phyloP scores from a whole-genome alignment of 2,113 vertebrate genomes.

The Hemicordylus capensis region DNA sequence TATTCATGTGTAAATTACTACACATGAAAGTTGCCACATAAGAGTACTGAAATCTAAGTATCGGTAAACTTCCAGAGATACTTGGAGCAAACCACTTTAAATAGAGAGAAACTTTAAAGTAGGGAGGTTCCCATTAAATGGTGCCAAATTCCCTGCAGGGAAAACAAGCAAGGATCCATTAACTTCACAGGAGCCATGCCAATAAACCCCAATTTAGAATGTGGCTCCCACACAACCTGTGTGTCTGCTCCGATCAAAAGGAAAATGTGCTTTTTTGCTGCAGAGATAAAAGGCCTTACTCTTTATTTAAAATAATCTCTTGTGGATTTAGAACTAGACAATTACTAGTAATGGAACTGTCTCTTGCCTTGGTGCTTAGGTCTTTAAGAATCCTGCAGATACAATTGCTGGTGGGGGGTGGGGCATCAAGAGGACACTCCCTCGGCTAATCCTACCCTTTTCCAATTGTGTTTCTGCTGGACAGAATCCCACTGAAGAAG shows the following conservation, averaged over 20 bases:
- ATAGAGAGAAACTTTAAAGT: neutral
- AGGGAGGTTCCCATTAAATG: neutral
- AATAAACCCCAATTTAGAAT: neutral
- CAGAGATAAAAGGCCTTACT: neutral
- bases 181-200: neutral
- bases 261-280: neutral
- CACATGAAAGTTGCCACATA: neutral
- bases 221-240: neutral
- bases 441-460: neutral
- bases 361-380: neutral
- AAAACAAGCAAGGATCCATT: neutral
- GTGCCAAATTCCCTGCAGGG: neutral
- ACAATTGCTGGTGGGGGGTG: too few species aligned
- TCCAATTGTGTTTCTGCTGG: neutral
- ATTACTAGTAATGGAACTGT: neutral
- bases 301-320: neutral
- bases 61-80: neutral
- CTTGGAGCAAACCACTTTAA: neutral
- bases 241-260: neutral
- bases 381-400: neutral
- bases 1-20: neutral
- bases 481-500: conserved; percentile 87
- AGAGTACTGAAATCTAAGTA: neutral
- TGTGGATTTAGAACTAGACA: neutral
- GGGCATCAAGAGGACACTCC: neutral